These are phyloP conservation scores for Acanthosepion lycidas DNA, from an alignment of 2,888 invertebrate genomes.

Conservation along the genomic window DNA sequence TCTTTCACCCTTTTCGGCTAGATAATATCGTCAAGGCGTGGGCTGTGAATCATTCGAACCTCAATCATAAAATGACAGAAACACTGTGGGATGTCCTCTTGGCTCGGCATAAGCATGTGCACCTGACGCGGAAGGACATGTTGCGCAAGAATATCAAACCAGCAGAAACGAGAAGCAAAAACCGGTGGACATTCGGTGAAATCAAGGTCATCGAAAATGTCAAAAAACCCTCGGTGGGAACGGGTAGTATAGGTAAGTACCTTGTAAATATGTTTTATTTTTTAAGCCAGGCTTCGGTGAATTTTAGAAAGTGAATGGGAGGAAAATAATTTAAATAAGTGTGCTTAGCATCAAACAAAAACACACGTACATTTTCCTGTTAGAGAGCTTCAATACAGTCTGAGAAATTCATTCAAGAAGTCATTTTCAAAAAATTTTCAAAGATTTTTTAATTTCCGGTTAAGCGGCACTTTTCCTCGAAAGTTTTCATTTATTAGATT, in stretches of 20 bases:
- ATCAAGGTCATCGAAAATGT: not conserved
- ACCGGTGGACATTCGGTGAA: not conserved
- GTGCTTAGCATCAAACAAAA: too few species aligned
- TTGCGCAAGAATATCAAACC: not conserved
- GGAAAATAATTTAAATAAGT: too few species aligned
- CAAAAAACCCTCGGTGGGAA: not conserved
- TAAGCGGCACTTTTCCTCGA: too few species aligned
- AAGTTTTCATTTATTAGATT: too few species aligned
- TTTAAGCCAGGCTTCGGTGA: too few species aligned
- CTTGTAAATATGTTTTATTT: too few species aligned
- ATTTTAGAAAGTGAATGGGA: too few species aligned
- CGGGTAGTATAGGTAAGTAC: not conserved
- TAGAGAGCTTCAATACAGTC: too few species aligned
- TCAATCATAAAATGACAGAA: not conserved
- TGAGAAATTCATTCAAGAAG: too few species aligned
- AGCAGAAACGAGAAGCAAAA: not conserved
- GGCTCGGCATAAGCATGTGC: conserved; percentile 23
- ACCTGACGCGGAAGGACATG: not conserved
- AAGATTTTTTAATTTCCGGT: too few species aligned
- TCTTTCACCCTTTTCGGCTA: not conserved
- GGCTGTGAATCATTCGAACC: not conserved
- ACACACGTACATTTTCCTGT: too few species aligned
- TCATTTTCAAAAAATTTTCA: too few species aligned
- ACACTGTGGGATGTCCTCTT: not conserved
- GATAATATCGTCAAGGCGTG: not conserved